Evolutionary conservation across 2,888 invertebrate genomes (phyloP).

Genomic region (Empis livida): DNA sequence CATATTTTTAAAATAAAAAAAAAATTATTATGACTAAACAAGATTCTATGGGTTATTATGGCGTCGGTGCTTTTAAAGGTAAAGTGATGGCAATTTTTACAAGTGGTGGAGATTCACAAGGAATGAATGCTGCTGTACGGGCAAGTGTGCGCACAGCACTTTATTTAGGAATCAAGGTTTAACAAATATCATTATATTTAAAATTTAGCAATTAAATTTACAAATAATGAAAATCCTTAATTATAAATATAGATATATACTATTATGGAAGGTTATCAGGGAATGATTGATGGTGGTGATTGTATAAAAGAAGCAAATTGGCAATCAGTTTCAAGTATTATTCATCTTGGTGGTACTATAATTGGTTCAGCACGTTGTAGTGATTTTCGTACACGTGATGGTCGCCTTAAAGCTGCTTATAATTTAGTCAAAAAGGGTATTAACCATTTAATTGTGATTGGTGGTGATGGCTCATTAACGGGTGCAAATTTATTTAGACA

Average conservation of each 20-base stretch:
- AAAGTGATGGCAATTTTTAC: slow-evolving; percentile 86
- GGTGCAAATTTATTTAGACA: slow-evolving; percentile 85
- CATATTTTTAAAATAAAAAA: too few relatives aligned
- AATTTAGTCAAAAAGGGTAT: slow-evolving; percentile 75
- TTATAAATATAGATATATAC: slow-evolving; percentile 33
- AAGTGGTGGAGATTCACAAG: slow-evolving; percentile 93
- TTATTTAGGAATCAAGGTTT: slow-evolving; percentile 86
- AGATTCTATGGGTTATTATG: too few relatives aligned
- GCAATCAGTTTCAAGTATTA: slow-evolving; percentile 90
- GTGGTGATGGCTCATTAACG: slow-evolving; percentile 92
- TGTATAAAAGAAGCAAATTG: slow-evolving; percentile 86
- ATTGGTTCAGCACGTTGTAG: slow-evolving; percentile 90
- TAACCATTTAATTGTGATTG: slow-evolving; percentile 82
- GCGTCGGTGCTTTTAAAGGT: slow-evolving; percentile 33
- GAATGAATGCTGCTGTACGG: slow-evolving; percentile 94
- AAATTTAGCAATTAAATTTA: neutral
- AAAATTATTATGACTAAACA: too few relatives aligned
- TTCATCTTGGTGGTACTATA: slow-evolving; percentile 90
- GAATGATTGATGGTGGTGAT: slow-evolving; percentile 90
- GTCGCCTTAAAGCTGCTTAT: slow-evolving; percentile 78
- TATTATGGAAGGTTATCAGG: slow-evolving; percentile 72
- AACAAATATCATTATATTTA: too few relatives aligned
- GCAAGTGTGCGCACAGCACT: slow-evolving; percentile 93
- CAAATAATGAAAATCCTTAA: neutral
- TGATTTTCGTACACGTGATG: slow-evolving; percentile 70